A percentile compares a stretch with the other conserved stretches of the same genome.
These are phyloP conservation scores for Amphipyra tragopoginis DNA, from an alignment of 2,888 invertebrate genomes.

Conservation along the genomic window DNA sequence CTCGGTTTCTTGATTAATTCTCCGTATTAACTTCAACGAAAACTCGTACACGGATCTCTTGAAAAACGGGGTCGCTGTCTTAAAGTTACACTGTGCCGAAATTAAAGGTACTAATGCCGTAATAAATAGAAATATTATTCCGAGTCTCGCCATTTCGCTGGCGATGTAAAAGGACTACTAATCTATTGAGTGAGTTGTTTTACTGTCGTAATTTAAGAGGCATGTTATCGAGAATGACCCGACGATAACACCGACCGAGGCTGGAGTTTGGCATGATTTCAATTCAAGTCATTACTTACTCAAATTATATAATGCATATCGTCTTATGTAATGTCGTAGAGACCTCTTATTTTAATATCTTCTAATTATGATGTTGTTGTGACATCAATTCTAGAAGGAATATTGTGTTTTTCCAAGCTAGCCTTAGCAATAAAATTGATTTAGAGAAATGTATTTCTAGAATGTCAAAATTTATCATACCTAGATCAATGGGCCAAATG, in stretches of 20 bases:
- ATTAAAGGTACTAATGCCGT: conserved; percentile 53
- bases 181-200: conserved; percentile 50
- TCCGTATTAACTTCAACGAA: conserved; percentile 62
- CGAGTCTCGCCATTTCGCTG: conserved; percentile 65
- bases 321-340: background rate
- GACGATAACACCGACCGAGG: conserved; percentile 56
- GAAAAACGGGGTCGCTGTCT: conserved; percentile 60
- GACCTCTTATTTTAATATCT: no score
- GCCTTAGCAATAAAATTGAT: no score
- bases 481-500: no score
- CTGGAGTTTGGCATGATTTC: conserved; percentile 54
- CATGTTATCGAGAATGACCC: conserved; percentile 62
- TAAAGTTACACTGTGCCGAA: conserved; percentile 65
- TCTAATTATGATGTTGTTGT: no score
- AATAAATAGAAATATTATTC: conserved; percentile 55
- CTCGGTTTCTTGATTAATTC: conserved; percentile 74
- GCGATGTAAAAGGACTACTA: conserved; percentile 55
- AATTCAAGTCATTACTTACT: conserved; percentile 34
- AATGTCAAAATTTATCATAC: no score
- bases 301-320: conserved; percentile 39
- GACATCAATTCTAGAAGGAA: no score
- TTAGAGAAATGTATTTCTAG: no score
- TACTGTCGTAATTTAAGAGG: conserved; percentile 51
- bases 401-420: no score
- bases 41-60: conserved; percentile 73